A percentile compares a stretch with the other conserved stretches of the same genome.
Evolutionary conservation across 1,140 invertebrate species (phyloP).

Genomic region (Atta colombica): DNA sequence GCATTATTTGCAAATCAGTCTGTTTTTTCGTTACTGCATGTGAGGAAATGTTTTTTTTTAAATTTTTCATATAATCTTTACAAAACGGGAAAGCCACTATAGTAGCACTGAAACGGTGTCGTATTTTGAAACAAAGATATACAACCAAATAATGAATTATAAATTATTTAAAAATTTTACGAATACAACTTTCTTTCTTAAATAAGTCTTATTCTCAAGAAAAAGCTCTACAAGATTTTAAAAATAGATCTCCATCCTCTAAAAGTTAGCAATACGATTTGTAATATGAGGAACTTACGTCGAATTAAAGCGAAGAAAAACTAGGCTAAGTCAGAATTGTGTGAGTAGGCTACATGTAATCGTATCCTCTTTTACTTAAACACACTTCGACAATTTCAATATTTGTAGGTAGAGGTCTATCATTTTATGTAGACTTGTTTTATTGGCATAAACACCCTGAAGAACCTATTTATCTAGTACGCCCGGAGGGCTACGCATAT

Average conservation of each 20-base stretch:
- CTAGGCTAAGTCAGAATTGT: not conserved
- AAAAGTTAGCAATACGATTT: not conserved
- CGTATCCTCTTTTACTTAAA: conserved; percentile 8
- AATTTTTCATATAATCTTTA: not conserved
- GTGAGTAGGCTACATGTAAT: conserved; percentile 12
- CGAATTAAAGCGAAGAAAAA: not conserved
- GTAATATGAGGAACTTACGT: not conserved
- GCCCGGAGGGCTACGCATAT: not conserved
- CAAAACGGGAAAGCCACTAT: no score
- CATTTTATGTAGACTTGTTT: conserved; percentile 32
- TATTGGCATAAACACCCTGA: not conserved
- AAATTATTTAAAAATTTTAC: no score
- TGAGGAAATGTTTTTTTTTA: no score
- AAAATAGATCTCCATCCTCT: no score
- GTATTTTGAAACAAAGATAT: no score
- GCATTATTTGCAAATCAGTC: not conserved
- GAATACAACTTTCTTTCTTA: no score
- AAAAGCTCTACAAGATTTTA: no score
- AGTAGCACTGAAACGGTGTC: no score
- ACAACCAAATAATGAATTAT: no score
- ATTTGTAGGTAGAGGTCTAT: conserved; percentile 18
- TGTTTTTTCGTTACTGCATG: not conserved
- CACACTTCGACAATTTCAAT: conserved; percentile 32
- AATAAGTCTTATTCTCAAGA: no score
- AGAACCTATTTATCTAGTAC: conserved; percentile 13